Base-by-base conservation (phyloP, 2,113 vertebrate genomes). In the Sardina pilchardus region DNA sequence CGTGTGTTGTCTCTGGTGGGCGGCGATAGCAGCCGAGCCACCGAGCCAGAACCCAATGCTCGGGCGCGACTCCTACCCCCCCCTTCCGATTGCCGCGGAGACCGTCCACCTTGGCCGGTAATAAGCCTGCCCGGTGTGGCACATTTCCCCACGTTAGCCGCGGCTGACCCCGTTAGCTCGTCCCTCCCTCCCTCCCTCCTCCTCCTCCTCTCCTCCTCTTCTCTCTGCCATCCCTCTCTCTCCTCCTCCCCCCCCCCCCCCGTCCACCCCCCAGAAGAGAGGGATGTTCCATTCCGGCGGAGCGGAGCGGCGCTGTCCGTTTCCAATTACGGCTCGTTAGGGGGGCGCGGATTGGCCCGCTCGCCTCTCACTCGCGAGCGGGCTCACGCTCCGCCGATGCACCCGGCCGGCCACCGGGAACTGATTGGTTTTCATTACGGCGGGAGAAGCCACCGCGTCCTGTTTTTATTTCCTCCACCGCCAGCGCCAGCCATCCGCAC, bases 311-410 rank as follows among this genome's bases (percentile, higher is more conserved):
- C 86, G 84, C 85, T 86, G 88, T 81, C 88, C 67, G 84, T 88
- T 91, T 90, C 86, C 89, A 88, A 89, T 91, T 88, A 87, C 88
- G 67, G 53, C 87, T 91, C 89, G 88, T 91, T 90, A 87, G 80
- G 44, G 85, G 67, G 44, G 26, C 9, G n/a, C n/a, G 63, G 86
- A 89, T 89, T 88, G 89, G 50, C 14, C 19, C 48, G 3, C 14
- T 19, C 17, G 19, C 50, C 50, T 17, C 50, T 17, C 50, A 3
- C 50, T 14, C 50, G 2, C 50, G n/a, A n/a, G n/a, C n/a, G n/a
- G n/a, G 16, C 50, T 4, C 45, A 7, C 45, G 45, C 45, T 16
- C 16, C 50, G 14, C 17, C 24, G 86, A 6, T 16, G 63, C 78
- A 81, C 67, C 81, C 67, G 56, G 43, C 44, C 63, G 81, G 30